These are phyloP conservation scores for Oedothorax gibbosus DNA, from an alignment of 1,140 invertebrate species.

Conservation along the genomic window DNA sequence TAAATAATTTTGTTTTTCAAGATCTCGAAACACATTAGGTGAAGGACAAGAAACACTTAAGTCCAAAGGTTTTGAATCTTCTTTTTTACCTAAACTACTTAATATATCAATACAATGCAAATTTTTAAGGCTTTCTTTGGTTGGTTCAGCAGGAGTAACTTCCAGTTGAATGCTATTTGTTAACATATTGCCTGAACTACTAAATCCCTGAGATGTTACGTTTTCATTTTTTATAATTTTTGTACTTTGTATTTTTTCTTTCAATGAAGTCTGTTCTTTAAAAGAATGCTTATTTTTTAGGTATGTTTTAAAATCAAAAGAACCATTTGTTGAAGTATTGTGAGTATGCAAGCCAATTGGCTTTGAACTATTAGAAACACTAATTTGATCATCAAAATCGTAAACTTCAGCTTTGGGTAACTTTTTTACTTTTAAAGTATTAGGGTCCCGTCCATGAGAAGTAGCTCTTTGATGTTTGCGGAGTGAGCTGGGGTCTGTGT, in stretches of 20 bases:
- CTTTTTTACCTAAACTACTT: conserved; percentile 6
- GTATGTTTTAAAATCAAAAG: conserved; percentile 13
- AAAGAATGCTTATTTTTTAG: conserved; percentile 13
- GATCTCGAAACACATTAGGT: background rate
- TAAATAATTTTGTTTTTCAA: too few species aligned
- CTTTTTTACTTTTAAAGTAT: conserved; percentile 44
- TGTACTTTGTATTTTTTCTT: conserved; percentile 1
- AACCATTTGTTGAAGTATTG: conserved; percentile 18
- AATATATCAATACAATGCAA: background rate
- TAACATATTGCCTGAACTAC: conserved; percentile 22
- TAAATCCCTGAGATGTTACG: conserved; percentile 48
- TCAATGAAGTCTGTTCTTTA: conserved; percentile 21
- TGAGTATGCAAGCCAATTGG: background rate
- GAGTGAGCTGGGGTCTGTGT: conserved; percentile 95
- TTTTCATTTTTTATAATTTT: conserved; percentile 32
- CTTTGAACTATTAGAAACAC: background rate
- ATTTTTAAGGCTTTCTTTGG: conserved; percentile 37
- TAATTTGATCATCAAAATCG: conserved; percentile 22
- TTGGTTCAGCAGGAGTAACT: conserved; percentile 29
- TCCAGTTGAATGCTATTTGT: background rate
- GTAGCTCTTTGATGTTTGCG: conserved; percentile 78
- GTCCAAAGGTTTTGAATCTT: conserved; percentile 54
- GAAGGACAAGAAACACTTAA: conserved; percentile 47
- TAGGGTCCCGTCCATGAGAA: conserved; percentile 51
- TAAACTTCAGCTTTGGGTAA: conserved; percentile 6